Conservation (phyloP, 2,888 invertebrate genomes). For the Chouioia cunea region DNA sequence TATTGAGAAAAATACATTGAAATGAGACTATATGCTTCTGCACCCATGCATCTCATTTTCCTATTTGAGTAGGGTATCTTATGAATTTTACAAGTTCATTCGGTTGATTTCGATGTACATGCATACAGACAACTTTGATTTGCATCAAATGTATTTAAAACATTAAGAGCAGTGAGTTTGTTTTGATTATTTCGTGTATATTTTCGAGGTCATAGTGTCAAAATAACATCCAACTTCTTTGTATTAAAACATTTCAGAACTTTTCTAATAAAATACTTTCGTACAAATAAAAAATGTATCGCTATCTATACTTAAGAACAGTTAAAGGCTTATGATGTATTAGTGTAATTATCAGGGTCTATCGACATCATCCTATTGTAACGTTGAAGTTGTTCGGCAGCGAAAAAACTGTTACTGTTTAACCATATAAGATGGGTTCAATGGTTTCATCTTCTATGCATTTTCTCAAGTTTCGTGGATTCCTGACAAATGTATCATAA, state of each 20-base stretch:
- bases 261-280: too few relatives aligned
- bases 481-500: constrained; percentile 10
- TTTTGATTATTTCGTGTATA: too few relatives aligned
- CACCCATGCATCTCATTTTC: background rate
- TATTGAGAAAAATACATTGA: constrained; percentile 7
- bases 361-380: constrained; percentile 11
- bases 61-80: constrained; percentile 7
- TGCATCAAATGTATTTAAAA: too few relatives aligned
- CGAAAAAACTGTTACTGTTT: background rate
- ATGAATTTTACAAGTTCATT: constrained; percentile 4
- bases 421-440: background rate
- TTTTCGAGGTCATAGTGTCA: too few relatives aligned
- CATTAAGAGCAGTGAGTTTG: too few relatives aligned
- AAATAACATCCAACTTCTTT: too few relatives aligned
- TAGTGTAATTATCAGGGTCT: constrained; percentile 10
- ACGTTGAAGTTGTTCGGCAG: background rate
- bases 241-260: too few relatives aligned
- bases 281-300: too few relatives aligned
- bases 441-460: constrained; percentile 3
- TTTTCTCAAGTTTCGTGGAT: background rate
- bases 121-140: too few relatives aligned
- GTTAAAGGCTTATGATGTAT: constrained; percentile 6
- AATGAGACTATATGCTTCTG: constrained; percentile 7
- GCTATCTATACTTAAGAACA: too few relatives aligned
- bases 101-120: constrained; percentile 1